Base-by-base conservation (phyloP, 1,140 invertebrate species). In the Bombus superbus region DNA sequence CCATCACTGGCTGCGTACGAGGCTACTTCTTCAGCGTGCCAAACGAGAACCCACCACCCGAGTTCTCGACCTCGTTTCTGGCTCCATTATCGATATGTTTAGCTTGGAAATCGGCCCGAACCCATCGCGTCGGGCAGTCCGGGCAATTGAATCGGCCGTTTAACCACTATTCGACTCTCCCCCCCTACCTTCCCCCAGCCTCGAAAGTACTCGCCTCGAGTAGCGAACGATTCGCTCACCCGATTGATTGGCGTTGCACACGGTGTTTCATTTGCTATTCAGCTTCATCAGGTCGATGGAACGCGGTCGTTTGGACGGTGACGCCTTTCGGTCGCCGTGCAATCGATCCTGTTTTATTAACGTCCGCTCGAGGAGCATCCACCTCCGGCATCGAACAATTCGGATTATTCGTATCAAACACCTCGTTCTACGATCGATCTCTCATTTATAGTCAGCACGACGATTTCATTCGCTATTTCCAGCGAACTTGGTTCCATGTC, bases 21-120 rank as follows among this genome's bases (percentile, higher is more conserved):
- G 42, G 40, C 25, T 38, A 38, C n/a, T 47, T 44, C 42, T 62
- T 73, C 38, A 59, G 5, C 47, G 18, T 59, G 53, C 15, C 32
- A 32, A 75, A 47, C 11, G 35, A n/a, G 25, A 62, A 73, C 28
- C 47, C 38, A 40, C 10, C 28, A 22, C 5, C 22, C 47, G 40
- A 40, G 47, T 15, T 40, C 11, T 74, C 38, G 40, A 64, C 22
- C 25, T 42, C 32, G n/a, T 59, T 74, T 59, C 15, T 64, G 62
- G 64, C 74, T 82, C 32, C 69, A 25, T 32, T 79, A n/a, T 83
- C 88, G 88, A 90, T 90, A 90, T 90, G 88, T 90, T 89, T 86
- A 73, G 74, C 73, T 68, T 80, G 62, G 66, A 83, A 83, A 88
- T 76, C 72, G 64, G 69, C 84, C 47, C 47, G 47, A 53, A 68